A percentile compares a stretch with the other conserved stretches of the same genome.
Conservation (phyloP, 2,797 vertebrate genomes). For the Limosa lapponica region DNA sequence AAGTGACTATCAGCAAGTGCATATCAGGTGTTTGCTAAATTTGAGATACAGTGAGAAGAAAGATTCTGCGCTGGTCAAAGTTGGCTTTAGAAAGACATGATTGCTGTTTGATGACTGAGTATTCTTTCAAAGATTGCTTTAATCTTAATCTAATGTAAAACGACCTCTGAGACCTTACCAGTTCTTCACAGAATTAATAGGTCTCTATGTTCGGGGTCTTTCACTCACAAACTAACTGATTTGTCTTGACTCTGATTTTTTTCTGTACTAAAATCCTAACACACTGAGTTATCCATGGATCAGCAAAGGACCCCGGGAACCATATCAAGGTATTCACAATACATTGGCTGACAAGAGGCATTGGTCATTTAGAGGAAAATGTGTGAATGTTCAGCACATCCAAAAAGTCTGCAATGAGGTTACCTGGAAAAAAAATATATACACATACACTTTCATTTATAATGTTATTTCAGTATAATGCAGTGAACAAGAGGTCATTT, state of each 20-base stretch:
- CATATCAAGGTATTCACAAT: neutral
- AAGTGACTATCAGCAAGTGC: neutral
- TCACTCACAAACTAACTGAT: neutral
- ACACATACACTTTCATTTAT: neutral
- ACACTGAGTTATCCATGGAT: neutral
- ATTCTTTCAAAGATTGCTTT: neutral
- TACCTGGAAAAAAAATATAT: neutral
- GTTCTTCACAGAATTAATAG: neutral
- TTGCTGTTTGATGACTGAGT: neutral
- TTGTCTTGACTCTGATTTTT: neutral
- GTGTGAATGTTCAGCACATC: neutral
- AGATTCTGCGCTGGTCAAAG: neutral
- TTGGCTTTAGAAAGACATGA: neutral
- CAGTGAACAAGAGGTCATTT: neutral
- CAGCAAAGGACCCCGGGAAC: neutral
- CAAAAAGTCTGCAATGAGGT: neutral
- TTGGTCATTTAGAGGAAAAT: neutral
- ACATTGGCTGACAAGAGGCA: neutral
- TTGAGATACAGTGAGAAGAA: neutral
- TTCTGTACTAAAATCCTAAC: neutral
- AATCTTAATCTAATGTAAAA: neutral
- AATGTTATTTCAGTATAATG: neutral
- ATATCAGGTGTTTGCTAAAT: neutral
- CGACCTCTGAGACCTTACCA: neutral
- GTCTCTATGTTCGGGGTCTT: neutral